phyloP scores from a whole-genome alignment of 1,140 invertebrate genomes.

The Drosophila persimilis region DNA sequence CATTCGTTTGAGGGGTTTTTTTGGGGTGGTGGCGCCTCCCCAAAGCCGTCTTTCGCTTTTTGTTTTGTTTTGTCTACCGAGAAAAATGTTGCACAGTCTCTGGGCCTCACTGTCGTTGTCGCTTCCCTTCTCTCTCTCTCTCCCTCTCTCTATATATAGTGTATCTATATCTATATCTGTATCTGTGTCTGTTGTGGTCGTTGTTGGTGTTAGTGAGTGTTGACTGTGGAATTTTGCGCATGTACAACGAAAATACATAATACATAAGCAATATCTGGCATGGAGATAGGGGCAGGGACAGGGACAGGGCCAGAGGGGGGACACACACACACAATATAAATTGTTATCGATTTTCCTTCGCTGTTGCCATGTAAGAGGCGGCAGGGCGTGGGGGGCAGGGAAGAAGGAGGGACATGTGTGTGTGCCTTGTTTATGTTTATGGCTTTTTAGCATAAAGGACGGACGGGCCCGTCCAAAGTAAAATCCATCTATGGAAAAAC shows the following conservation, averaged over 20 bases:
- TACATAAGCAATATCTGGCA: conserved; percentile 47
- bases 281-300: no score
- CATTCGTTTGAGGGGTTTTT: conserved; percentile 1
- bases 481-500: conserved; percentile 26
- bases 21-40: conserved; percentile 21
- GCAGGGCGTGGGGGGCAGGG: not conserved
- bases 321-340: conserved; percentile 51
- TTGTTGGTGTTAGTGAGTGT: conserved; percentile 47
- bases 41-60: conserved; percentile 28
- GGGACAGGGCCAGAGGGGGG: no score
- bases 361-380: conserved; percentile 67
- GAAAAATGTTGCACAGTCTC: conserved; percentile 40
- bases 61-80: conserved; percentile 55
- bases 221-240: conserved; percentile 73
- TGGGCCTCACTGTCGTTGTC: not conserved
- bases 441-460: conserved; percentile 57
- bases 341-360: conserved; percentile 77
- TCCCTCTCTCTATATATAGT: conserved; percentile 13
- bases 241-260: conserved; percentile 73
- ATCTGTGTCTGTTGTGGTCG: conserved; percentile 1
- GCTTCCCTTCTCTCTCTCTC: not conserved
- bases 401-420: conserved; percentile 7
- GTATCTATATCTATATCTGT: conserved; percentile 1
- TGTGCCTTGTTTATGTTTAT: conserved; percentile 71
- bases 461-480: conserved; percentile 24